Conservation (phyloP, 2,797 vertebrate genomes). For the Myotis planiceps region DNA sequence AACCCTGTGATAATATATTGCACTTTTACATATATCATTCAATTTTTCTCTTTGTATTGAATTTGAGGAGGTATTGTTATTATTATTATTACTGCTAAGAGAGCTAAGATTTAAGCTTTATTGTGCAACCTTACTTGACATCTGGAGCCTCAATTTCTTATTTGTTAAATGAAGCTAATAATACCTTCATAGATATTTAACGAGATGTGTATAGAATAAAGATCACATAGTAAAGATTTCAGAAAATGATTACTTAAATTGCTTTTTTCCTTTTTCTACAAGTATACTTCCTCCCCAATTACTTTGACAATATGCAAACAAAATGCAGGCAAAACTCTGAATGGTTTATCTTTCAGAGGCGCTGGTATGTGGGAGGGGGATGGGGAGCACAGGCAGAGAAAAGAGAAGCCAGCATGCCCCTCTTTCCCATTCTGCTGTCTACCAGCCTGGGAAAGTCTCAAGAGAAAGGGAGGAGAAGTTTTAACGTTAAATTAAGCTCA, state of each 20-base stretch:
- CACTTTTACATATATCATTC: background rate
- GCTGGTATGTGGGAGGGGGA: rapidly evolving
- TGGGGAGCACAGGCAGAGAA: background rate
- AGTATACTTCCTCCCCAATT: background rate
- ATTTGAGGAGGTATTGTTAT: background rate
- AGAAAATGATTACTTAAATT: background rate
- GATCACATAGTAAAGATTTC: background rate
- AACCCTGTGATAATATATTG: background rate
- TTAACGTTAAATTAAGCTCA: background rate
- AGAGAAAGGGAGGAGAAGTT: background rate
- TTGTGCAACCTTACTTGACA: background rate
- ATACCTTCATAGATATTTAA: background rate
- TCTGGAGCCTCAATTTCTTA: background rate
- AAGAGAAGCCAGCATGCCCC: background rate
- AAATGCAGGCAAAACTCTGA: background rate
- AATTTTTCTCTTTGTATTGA: background rate
- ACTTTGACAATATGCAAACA: background rate
- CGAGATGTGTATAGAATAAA: background rate
- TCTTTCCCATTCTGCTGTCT: background rate
- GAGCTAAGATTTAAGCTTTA: background rate
- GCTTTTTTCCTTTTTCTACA: background rate
- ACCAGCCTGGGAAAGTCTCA: background rate
- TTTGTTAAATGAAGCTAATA: background rate
- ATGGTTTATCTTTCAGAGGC: background rate
- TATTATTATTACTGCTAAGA: background rate